Conservation (phyloP, 2,888 invertebrate species). For the Drosophila subsilvestris region DNA sequence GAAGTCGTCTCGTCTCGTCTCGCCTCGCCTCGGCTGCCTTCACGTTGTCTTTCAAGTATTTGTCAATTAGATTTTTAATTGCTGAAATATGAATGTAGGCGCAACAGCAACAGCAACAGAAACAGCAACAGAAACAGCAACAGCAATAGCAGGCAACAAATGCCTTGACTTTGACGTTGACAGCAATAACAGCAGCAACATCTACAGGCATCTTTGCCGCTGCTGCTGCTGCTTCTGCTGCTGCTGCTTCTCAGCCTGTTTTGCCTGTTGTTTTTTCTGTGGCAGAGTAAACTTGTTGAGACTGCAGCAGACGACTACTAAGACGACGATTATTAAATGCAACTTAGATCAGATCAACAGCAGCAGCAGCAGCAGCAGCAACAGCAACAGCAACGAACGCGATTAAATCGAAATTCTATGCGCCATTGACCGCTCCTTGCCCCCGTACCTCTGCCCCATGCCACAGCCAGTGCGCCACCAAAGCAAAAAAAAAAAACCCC, state of each 20-base stretch:
- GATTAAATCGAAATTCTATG: slow-evolving; percentile 78
- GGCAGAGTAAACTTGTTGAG: slow-evolving; percentile 60
- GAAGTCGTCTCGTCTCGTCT: slow-evolving; percentile 16
- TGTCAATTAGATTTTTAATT: slow-evolving; percentile 80
- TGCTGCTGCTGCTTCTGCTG: slow-evolving; percentile 28
- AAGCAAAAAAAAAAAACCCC: not conserved
- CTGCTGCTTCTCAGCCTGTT: slow-evolving; percentile 63
- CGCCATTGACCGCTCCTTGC: slow-evolving; percentile 53
- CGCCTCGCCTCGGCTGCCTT: slow-evolving; percentile 56
- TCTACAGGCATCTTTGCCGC: slow-evolving; percentile 43
- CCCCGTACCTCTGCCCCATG: not conserved
- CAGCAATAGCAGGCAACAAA: not conserved
- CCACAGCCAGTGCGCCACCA: not conserved
- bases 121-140: slow-evolving; percentile 7
- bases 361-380: slow-evolving; percentile 40
- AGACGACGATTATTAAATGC: slow-evolving; percentile 77
- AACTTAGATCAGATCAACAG: slow-evolving; percentile 75
- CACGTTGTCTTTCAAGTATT: slow-evolving; percentile 77
- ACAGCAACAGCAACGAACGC: slow-evolving; percentile 56
- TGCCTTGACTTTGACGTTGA: slow-evolving; percentile 1
- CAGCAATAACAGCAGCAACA: slow-evolving; percentile 41
- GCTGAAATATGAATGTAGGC: slow-evolving; percentile 80
- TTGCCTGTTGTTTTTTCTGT: slow-evolving; percentile 61
- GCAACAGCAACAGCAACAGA: slow-evolving; percentile 47
- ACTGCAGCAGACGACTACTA: slow-evolving; percentile 47